These are phyloP conservation scores for Pandemis corylana DNA, from an alignment of 2,888 invertebrate species.

Conservation along the genomic window DNA sequence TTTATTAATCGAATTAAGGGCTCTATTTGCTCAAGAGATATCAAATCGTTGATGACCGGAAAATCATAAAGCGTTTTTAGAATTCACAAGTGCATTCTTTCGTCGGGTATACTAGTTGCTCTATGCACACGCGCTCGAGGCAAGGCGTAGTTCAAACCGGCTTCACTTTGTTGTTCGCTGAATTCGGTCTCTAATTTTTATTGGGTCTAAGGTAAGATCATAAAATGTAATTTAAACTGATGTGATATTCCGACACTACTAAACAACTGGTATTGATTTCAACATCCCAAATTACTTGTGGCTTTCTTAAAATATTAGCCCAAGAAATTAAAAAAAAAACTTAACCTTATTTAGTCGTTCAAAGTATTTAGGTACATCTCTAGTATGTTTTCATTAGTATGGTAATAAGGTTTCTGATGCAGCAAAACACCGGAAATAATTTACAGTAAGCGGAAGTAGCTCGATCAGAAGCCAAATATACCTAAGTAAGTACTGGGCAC, in stretches of 20 bases:
- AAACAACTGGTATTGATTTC: too few relatives aligned
- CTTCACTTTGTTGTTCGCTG: too few relatives aligned
- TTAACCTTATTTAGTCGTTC: neutral
- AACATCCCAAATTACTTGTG: neutral
- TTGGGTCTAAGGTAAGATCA: too few relatives aligned
- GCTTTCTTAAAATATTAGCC: neutral
- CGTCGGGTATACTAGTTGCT: too few relatives aligned
- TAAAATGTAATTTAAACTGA: too few relatives aligned
- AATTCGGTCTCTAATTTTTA: too few relatives aligned
- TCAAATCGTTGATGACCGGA: neutral
- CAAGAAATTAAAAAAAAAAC: neutral
- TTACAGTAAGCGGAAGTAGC: slow-evolving; percentile 63
- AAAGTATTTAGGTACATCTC: slow-evolving; percentile 17
- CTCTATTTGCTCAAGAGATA: neutral
- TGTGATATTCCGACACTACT: too few relatives aligned
- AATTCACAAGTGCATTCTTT: too few relatives aligned
- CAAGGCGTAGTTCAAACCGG: too few relatives aligned
- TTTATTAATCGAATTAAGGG: neutral
- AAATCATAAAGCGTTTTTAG: neutral
- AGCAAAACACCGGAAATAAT: slow-evolving; percentile 62
- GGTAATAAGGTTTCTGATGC: slow-evolving; percentile 58
- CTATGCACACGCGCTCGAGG: too few relatives aligned
- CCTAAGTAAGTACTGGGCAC: slow-evolving; percentile 27
- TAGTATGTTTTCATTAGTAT: slow-evolving; percentile 48
- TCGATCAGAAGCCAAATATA: slow-evolving; percentile 34